These are phyloP conservation scores for Xyrichtys novacula DNA, from an alignment of 2,797 vertebrate genomes.

Conservation along the genomic window DNA sequence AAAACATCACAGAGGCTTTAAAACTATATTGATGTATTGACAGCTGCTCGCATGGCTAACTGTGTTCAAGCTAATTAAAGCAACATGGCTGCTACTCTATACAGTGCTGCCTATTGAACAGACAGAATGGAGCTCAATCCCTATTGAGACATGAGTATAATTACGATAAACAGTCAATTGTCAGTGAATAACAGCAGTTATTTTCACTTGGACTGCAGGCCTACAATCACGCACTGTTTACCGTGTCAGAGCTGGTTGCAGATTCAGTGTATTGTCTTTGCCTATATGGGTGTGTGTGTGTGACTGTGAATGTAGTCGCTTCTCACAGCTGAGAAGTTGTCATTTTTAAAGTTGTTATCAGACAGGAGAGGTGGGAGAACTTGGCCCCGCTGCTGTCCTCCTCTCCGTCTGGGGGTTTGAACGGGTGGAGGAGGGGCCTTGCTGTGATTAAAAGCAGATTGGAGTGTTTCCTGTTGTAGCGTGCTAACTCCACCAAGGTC, in stretches of 20 bases:
- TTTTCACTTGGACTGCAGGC: conserved; percentile 23
- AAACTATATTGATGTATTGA: conserved; percentile 48
- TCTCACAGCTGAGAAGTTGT: conserved; percentile 22
- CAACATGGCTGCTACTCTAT: conserved; percentile 33
- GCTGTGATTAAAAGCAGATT: conserved; percentile 93
- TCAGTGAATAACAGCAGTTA: conserved; percentile 35
- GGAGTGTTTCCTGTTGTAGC: conserved; percentile 89
- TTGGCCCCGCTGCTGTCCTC: conserved; percentile 57
- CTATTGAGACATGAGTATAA: conserved; percentile 21
- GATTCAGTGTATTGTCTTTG: background rate
- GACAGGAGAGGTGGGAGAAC: conserved; percentile 59
- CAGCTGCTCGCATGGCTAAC: conserved; percentile 16
- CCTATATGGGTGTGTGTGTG: background rate
- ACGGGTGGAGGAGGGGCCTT: conserved; percentile 59
- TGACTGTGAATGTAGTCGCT: conserved; percentile 3
- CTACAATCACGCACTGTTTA: conserved; percentile 17
- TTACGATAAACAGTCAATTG: conserved; percentile 38
- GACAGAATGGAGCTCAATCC: conserved; percentile 22
- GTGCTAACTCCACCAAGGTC: conserved; percentile 77
- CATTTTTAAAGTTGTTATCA: conserved; percentile 53
- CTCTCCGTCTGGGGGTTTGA: conserved; percentile 55
- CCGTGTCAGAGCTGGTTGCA: background rate
- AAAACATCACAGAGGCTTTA: conserved; percentile 42
- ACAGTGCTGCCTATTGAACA: conserved; percentile 22
- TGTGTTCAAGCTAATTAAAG: conserved; percentile 56